Evolutionary conservation across 2,888 invertebrate genomes (phyloP).

Genomic region (Lithophane socia): DNA sequence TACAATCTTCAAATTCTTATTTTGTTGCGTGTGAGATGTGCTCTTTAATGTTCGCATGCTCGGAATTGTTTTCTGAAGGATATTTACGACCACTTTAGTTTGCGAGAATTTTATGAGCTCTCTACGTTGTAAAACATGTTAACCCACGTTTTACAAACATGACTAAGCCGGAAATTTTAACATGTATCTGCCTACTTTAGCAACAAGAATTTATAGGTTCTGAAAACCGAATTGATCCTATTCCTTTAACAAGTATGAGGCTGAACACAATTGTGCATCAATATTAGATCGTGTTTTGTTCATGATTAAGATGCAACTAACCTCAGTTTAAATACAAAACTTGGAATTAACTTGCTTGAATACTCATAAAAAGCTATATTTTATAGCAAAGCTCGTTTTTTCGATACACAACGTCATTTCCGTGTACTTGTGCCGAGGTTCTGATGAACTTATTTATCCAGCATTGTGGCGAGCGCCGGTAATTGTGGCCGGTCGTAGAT

Average conservation of each 20-base stretch:
- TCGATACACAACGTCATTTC: conserved; percentile 40
- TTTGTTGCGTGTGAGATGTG: conserved; percentile 49
- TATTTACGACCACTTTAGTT: conserved; percentile 48
- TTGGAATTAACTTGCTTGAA: conserved; percentile 10
- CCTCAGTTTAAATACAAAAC: neutral
- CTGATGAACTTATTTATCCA: conserved; percentile 43
- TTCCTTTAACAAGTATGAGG: neutral
- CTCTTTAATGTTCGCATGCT: conserved; percentile 33
- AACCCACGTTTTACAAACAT: conserved; percentile 19
- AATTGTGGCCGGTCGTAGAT: conserved; percentile 43
- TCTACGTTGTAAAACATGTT: conserved; percentile 22
- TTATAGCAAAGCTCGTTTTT: conserved; percentile 28
- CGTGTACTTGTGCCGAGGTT: conserved; percentile 20
- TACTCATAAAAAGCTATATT: neutral
- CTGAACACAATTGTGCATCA: neutral
- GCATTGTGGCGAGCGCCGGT: conserved; percentile 33
- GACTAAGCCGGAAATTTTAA: conserved; percentile 13
- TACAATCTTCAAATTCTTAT: conserved; percentile 36
- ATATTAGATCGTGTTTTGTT: neutral
- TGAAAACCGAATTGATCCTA: neutral
- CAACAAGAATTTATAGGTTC: neutral
- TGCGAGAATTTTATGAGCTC: conserved; percentile 29
- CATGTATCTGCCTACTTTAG: conserved; percentile 2
- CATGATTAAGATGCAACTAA: neutral
- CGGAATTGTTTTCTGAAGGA: conserved; percentile 50